phyloP scores from a whole-genome alignment of 2,113 vertebrate species.

The Oenanthe melanoleuca region DNA sequence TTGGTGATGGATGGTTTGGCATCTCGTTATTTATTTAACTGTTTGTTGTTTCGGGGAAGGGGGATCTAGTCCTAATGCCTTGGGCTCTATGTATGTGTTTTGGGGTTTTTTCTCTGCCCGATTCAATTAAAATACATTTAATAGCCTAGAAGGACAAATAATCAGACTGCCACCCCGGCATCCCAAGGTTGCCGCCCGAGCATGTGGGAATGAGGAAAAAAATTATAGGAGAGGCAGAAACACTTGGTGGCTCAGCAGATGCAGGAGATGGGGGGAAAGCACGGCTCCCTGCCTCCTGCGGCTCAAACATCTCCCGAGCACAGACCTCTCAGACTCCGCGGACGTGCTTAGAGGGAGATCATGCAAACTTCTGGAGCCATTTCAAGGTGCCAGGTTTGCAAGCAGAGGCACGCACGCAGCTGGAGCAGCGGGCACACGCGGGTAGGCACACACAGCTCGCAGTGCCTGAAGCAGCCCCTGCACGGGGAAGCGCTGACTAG shows the following conservation, averaged over 20 bases:
- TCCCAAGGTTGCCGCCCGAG: background rate
- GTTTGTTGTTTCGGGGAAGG: background rate
- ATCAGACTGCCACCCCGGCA: background rate
- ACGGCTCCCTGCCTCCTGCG: background rate
- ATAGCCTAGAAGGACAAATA: background rate
- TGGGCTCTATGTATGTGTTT: background rate
- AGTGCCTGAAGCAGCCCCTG: background rate
- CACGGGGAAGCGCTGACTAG: background rate
- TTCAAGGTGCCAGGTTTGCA: background rate
- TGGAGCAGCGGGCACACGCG: background rate
- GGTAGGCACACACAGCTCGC: background rate
- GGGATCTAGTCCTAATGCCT: background rate
- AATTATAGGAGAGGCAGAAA: background rate
- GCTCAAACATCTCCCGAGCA: background rate
- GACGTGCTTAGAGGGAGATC: background rate
- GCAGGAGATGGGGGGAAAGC: background rate
- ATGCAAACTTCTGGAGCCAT: conserved; percentile 15
- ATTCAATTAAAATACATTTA: background rate
- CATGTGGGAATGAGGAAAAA: background rate
- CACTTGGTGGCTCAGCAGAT: background rate
- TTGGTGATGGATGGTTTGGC: conserved; percentile 1
- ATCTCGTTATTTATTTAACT: conserved; percentile 23
- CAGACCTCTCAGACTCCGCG: background rate
- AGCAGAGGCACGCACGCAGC: background rate
- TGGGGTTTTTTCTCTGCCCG: background rate